Percentiles rank a stretch among this genome's conserved stretches.
These are phyloP conservation scores for Coilia nasus DNA, from an alignment of 2,797 vertebrate genomes.

Conservation along the genomic window DNA sequence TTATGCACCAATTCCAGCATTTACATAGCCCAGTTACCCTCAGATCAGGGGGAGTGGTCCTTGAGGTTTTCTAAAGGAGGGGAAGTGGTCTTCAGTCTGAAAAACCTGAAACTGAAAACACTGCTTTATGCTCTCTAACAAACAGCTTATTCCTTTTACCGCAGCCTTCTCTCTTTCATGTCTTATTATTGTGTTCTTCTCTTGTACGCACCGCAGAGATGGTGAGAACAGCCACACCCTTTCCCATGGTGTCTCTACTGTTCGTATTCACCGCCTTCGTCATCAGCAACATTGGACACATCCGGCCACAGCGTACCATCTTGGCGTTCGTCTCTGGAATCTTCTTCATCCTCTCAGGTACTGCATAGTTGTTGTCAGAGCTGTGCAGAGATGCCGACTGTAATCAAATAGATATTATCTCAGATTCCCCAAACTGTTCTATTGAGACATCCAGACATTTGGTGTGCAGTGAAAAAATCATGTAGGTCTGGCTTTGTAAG, in stretches of 20 bases:
- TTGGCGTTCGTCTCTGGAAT: constrained; percentile 82
- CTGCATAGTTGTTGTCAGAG: not conserved
- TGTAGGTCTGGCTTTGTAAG: too few species aligned
- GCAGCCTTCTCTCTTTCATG: not conserved
- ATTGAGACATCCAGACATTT: too few species aligned
- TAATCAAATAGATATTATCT: too few species aligned
- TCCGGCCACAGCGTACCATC: constrained; percentile 82
- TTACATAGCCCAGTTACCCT: too few species aligned
- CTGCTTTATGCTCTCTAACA: not conserved
- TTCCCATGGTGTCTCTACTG: constrained; percentile 82
- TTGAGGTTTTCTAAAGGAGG: too few species aligned
- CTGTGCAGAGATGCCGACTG: not conserved
- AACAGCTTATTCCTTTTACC: not conserved
- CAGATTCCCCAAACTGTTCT: too few species aligned
- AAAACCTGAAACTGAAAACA: too few species aligned
- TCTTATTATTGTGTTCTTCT: not conserved
- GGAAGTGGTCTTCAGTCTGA: too few species aligned
- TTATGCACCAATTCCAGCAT: too few species aligned
- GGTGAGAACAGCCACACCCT: constrained; percentile 82
- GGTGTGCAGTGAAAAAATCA: too few species aligned
- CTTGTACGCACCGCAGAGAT: constrained; percentile 48
- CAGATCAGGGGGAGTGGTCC: too few species aligned
- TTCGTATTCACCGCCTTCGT: constrained; percentile 83
- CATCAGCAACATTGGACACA: constrained; percentile 85
- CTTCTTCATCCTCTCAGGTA: constrained; percentile 83